Conservation (phyloP, 2,113 vertebrate genomes). For the Hippocampus mohnikei region DNA sequence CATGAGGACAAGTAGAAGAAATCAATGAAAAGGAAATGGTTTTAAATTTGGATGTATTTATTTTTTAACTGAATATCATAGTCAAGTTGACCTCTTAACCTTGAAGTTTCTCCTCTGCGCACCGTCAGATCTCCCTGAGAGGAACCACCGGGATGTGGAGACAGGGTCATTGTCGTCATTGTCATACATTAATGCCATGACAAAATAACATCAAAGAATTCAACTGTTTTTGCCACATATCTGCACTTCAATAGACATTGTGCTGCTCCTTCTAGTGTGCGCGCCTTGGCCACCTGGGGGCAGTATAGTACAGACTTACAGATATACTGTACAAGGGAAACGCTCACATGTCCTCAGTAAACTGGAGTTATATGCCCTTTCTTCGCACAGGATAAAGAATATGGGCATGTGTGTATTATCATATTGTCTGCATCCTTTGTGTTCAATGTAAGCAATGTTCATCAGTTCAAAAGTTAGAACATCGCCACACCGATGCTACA, state of each 20-base stretch:
- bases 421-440: too few species aligned
- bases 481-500: too few species aligned
- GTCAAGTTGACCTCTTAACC: background rate
- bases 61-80: background rate
- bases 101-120: constrained; percentile 24
- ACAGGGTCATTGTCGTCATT: constrained; percentile 17
- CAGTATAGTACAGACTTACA: background rate
- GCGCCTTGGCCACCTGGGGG: background rate
- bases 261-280: background rate
- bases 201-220: too few species aligned
- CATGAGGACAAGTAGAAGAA: background rate
- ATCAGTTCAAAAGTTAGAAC: too few species aligned
- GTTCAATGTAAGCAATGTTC: too few species aligned
- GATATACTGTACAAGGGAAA: too few species aligned
- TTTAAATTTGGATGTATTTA: background rate
- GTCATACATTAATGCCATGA: too few species aligned
- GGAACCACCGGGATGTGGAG: constrained; percentile 1
- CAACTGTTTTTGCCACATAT: too few species aligned
- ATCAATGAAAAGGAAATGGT: background rate
- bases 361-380: background rate
- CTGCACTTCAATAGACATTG: background rate
- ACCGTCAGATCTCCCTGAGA: constrained; percentile 7
- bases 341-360: background rate
- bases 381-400: background rate
- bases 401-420: too few species aligned